Evolutionary conservation across 2,113 vertebrate species (phyloP).

Genomic region (Okapia johnstoni): DNA sequence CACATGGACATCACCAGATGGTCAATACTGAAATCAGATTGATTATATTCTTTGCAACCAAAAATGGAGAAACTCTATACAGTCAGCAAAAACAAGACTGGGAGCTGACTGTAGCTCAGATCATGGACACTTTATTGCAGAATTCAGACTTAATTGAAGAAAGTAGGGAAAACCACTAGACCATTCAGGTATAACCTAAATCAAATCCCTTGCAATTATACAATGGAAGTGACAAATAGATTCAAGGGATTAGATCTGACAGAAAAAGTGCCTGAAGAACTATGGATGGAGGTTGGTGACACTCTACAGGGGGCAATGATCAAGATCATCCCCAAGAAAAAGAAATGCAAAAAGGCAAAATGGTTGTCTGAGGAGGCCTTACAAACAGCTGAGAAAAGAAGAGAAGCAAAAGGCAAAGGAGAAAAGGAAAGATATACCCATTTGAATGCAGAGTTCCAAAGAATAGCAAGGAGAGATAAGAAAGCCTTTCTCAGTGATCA

Average conservation of each 20-base stretch:
- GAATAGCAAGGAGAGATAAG: neutral
- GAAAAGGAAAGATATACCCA: neutral
- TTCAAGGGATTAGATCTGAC: neutral
- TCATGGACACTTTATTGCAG: neutral
- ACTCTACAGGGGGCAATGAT: neutral
- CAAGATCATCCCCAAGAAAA: neutral
- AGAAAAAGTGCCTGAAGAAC: neutral
- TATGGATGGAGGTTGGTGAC: neutral
- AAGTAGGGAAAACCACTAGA: neutral
- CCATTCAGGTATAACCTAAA: neutral
- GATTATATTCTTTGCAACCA: neutral
- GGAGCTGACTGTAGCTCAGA: neutral
- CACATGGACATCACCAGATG: neutral
- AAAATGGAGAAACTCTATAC: neutral
- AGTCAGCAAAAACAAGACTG: neutral
- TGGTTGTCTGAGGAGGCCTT: neutral
- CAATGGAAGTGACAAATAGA: neutral
- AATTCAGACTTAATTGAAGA: neutral
- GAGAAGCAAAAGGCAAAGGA: neutral
- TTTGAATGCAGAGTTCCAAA: neutral
- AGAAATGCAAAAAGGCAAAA: neutral
- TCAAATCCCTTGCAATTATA: neutral
- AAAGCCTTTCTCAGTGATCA: neutral
- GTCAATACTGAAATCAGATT: neutral
- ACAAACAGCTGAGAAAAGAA: neutral